Evolutionary conservation across 2,888 invertebrate genomes (phyloP), one percentile per base, ranked within the genome.

Genomic region (Tyria jacobaeae): DNA sequence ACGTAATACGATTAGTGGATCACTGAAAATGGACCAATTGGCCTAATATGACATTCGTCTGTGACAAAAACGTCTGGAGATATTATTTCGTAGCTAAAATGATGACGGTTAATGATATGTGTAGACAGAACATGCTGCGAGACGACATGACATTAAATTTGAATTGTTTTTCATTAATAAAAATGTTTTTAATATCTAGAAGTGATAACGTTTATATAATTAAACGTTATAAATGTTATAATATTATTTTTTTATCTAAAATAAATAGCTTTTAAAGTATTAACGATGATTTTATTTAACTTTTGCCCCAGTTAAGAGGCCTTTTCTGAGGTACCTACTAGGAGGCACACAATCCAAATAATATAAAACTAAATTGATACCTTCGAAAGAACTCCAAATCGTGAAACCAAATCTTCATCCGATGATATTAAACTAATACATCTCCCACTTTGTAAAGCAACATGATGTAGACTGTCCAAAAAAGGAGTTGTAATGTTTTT

Each of bases 201-300:
- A 12, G 9, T 21, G 12, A 12, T 44, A 31, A 44, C 41, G 17
- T 17, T 44, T 44, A 44, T 44, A 21, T 31, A n/a, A n/a, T n/a
- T n/a, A 44, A 12, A 44, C 12, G 21, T 44, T 21, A n/a, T n/a
- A n/a, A n/a, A n/a, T 12, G 21, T 44, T 44, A 44, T 21, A 44
- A 44, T 21, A 44, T 44, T 44, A 44, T 44, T 44, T 21, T 44
- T 44, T 44, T 21, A 44, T 9, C 17, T 41, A 44, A 44, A 21
- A 17, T 44, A 44, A 44, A 35, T 44, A 44, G 44, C 21, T 44
- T 44, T 21, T 44, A 44, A 0, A 4, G 3, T 17, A 41, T 21
- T 12, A 21, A 44, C 1, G 10, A 21, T 44, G 3, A 14, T 44
- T 44, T 44, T 44, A 44, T 21, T 44, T 0, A 6, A 41, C 27